A percentile compares a stretch with the other conserved stretches of the same genome.
These are phyloP conservation scores for Temnothorax rugatulus DNA, from an alignment of 2,888 invertebrate species.

Conservation along the genomic window DNA sequence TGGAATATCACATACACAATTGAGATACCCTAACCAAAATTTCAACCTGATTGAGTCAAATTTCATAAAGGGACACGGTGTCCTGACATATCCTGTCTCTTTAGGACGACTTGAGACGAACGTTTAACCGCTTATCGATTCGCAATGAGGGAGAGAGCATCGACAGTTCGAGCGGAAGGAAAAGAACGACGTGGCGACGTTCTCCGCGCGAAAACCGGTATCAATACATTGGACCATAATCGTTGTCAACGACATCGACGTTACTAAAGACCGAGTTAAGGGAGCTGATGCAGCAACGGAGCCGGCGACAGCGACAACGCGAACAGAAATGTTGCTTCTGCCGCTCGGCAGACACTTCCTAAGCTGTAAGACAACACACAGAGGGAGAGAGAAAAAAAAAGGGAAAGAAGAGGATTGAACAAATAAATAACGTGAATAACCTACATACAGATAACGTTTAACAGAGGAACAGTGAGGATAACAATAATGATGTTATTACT, in stretches of 20 bases:
- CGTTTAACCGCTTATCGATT: constrained; percentile 3
- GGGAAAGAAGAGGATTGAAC: constrained; percentile 30
- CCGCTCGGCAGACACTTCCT: constrained; percentile 54
- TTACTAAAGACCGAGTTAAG: constrained; percentile 39
- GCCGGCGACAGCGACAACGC: constrained; percentile 22
- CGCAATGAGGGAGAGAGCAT: not conserved
- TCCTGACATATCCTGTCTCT: constrained; percentile 36
- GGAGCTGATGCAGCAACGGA: constrained; percentile 9
- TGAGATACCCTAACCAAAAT: not conserved
- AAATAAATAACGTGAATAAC: constrained; percentile 66
- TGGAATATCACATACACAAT: not conserved
- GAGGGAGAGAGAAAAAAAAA: not conserved
- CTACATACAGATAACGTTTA: constrained; percentile 79
- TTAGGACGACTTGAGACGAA: constrained; percentile 4
- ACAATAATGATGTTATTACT: constrained; percentile 71
- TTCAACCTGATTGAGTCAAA: not conserved
- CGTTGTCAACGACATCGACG: constrained; percentile 60
- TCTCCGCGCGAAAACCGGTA: constrained; percentile 35
- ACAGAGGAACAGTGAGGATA: constrained; percentile 73
- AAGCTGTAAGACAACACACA: constrained; percentile 52
- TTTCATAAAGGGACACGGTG: not conserved
- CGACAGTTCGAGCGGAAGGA: constrained; percentile 1
- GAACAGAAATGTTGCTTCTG: constrained; percentile 23
- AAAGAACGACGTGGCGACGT: constrained; percentile 11
- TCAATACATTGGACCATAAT: constrained; percentile 69